phyloP scores from a whole-genome alignment of 1,140 invertebrate genomes.

The Pseudomyrmex sp. region DNA sequence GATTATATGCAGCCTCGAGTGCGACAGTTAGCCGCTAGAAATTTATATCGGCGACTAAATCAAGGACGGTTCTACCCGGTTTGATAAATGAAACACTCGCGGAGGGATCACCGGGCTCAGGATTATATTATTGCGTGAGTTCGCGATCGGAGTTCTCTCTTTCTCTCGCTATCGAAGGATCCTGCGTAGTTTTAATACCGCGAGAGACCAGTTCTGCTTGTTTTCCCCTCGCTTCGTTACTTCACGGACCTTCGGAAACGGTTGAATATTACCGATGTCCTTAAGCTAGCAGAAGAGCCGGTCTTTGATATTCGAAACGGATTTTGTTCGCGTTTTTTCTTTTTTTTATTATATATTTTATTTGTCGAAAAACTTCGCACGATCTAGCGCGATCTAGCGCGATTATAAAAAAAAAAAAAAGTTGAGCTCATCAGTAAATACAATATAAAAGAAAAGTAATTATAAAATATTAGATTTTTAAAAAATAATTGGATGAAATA shows the following conservation, averaged over 20 bases:
- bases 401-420: not conserved
- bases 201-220: constrained; percentile 42
- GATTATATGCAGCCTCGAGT: not conserved
- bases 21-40: not conserved
- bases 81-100: not conserved
- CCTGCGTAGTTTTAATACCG: constrained; percentile 30
- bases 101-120: not conserved
- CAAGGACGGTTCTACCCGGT: not conserved
- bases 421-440: not conserved
- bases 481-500: too few relatives aligned
- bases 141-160: not conserved
- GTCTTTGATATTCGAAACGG: constrained; percentile 21
- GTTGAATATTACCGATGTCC: constrained; percentile 48
- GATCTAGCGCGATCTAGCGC: not conserved
- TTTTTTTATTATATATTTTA: not conserved
- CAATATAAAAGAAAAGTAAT: too few relatives aligned
- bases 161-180: constrained; percentile 20
- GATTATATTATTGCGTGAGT: constrained; percentile 35
- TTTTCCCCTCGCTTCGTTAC: constrained; percentile 31
- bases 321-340: constrained; percentile 8
- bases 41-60: constrained; percentile 14
- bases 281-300: constrained; percentile 31
- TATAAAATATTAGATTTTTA: too few relatives aligned
- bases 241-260: constrained; percentile 41
- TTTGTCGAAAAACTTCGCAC: not conserved